Percentiles rank a stretch among this genome's conserved stretches.
phyloP scores from a whole-genome alignment of 2,797 vertebrate species.

The Zenarchopterus dispar region DNA sequence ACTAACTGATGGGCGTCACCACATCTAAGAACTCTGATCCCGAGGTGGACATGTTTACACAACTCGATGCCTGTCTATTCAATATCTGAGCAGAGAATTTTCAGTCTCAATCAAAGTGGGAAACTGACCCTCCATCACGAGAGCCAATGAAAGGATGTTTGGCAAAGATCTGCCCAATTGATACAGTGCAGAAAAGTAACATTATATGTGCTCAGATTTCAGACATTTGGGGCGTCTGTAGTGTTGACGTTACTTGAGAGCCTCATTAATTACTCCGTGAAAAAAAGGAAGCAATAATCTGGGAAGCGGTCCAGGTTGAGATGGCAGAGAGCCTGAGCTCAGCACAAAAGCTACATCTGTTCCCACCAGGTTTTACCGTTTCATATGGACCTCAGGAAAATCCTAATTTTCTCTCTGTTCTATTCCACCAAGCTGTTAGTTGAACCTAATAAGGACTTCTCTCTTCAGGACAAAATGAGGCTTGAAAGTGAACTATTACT shows the following conservation, averaged over 20 bases:
- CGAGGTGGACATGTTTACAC: no score
- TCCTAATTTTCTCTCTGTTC: slow-evolving; percentile 17
- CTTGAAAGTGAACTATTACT: slow-evolving; percentile 6
- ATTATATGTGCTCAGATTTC: not conserved
- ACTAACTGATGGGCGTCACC: no score
- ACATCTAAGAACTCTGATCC: no score
- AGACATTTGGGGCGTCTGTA: slow-evolving; percentile 5
- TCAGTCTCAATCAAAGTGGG: no score
- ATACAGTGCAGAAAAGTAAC: not conserved
- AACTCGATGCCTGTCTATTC: no score
- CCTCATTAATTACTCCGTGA: not conserved
- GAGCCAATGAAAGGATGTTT: no score
- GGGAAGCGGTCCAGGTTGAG: slow-evolving; percentile 12
- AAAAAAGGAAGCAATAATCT: slow-evolving; percentile 11
- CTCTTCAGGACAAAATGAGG: not conserved
- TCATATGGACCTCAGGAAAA: slow-evolving; percentile 1
- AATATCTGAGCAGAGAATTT: no score
- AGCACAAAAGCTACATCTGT: slow-evolving; percentile 34
- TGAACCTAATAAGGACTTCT: slow-evolving; percentile 14
- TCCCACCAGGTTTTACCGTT: slow-evolving; percentile 13
- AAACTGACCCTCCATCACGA: no score
- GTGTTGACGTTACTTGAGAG: not conserved
- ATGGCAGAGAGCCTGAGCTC: slow-evolving; percentile 19
- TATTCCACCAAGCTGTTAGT: slow-evolving; percentile 19
- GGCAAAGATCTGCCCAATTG: not conserved